Percentiles rank a stretch among this genome's conserved stretches.
Evolutionary conservation across 2,797 vertebrate species (phyloP).

Genomic region (Anguilla pacifica): DNA sequence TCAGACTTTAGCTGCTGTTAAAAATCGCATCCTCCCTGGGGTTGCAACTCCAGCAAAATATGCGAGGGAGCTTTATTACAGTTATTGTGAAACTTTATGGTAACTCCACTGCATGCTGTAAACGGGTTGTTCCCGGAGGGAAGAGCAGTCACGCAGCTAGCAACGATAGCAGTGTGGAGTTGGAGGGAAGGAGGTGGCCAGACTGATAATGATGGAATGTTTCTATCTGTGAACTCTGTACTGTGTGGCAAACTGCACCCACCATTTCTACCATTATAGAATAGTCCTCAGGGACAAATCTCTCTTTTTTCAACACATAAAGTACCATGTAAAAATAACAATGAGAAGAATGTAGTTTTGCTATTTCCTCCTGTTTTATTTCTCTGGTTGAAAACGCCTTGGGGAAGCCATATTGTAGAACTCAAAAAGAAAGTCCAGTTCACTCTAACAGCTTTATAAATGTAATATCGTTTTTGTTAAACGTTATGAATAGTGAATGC

Average conservation of each 20-base stretch:
- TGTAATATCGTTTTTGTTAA: too few species aligned
- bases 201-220: not conserved
- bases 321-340: not conserved
- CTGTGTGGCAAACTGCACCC: constrained; percentile 21
- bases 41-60: not conserved
- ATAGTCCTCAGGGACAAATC: not conserved
- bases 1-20: not conserved
- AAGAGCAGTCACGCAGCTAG: not conserved
- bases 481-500: too few species aligned
- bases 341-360: not conserved
- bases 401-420: not conserved
- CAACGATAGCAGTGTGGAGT: not conserved
- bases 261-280: not conserved
- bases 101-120: not conserved
- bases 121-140: not conserved
- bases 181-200: not conserved
- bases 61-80: not conserved
- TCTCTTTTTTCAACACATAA: not conserved
- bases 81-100: not conserved
- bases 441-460: too few species aligned
- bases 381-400: not conserved
- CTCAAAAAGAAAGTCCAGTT: too few species aligned
- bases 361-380: not conserved
- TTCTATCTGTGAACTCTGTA: constrained; percentile 8
- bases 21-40: not conserved